A percentile compares a stretch with the other conserved stretches of the same genome.
Conservation (phyloP, 2,797 vertebrate genomes). For the Eulemur mongoz region DNA sequence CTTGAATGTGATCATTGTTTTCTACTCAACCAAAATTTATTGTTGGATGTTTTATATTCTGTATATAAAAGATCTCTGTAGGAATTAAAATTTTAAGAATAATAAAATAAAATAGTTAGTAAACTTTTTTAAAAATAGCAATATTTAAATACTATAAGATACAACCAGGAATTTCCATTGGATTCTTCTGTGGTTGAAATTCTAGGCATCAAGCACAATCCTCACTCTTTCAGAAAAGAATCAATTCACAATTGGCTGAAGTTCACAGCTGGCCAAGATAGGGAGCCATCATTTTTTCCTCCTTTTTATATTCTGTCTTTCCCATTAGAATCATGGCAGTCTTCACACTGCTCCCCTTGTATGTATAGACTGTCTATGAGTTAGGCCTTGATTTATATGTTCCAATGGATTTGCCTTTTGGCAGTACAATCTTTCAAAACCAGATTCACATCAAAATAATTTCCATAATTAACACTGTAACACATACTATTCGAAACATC, state of each 20-base stretch:
- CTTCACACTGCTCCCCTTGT: not conserved
- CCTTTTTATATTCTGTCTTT: not conserved
- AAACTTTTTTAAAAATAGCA: not conserved
- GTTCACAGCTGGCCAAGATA: not conserved
- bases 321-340: not conserved
- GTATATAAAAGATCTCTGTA: not conserved
- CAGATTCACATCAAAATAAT: not conserved
- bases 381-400: not conserved
- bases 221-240: not conserved
- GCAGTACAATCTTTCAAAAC: not conserved
- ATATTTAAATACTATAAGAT: not conserved
- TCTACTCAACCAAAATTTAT: not conserved
- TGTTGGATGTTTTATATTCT: not conserved
- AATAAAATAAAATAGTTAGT: not conserved
- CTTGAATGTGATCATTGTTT: not conserved
- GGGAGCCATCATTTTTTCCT: not conserved
- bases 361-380: not conserved
- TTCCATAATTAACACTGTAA: not conserved
- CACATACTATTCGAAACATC: not conserved
- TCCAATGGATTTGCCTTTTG: not conserved
- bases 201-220: not conserved
- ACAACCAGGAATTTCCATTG: not conserved
- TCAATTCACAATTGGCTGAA: not conserved
- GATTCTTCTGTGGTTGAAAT: not conserved
- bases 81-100: not conserved